Conservation (phyloP, 2,113 vertebrate genomes). For the Platycercus adscitus region DNA sequence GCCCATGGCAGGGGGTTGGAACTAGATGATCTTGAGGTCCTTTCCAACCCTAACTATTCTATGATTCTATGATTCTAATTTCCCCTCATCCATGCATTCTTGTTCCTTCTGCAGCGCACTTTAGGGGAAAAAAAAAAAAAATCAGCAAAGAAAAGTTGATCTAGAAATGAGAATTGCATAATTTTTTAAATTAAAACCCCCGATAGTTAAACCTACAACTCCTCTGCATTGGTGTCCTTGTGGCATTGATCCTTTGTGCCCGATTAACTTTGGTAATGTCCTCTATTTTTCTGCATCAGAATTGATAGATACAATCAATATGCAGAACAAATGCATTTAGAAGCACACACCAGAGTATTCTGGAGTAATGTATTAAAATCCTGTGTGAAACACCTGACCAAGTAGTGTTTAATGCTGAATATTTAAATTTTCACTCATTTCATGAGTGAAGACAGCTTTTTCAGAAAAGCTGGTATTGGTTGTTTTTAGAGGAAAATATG, state of each 20-base stretch:
- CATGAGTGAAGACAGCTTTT: background rate
- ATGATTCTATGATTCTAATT: background rate
- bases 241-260: background rate
- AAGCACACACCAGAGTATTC: background rate
- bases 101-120: background rate
- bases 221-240: background rate
- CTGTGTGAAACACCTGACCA: background rate
- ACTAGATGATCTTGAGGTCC: no score
- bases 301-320: constrained; percentile 4
- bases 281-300: constrained; percentile 7
- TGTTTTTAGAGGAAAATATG: background rate
- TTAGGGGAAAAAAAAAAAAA: background rate
- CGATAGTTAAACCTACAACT: background rate
- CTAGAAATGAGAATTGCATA: background rate
- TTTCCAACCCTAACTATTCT: no score
- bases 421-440: background rate
- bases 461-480: background rate
- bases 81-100: background rate
- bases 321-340: background rate
- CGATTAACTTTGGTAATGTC: background rate
- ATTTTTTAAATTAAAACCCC: constrained; percentile 17
- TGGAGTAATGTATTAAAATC: background rate
- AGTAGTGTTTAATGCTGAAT: background rate
- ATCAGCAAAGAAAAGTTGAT: background rate
- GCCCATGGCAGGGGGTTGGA: no score